These are phyloP conservation scores for Pilophorus perplexus DNA, from an alignment of 2,888 invertebrate genomes.

Conservation along the genomic window DNA sequence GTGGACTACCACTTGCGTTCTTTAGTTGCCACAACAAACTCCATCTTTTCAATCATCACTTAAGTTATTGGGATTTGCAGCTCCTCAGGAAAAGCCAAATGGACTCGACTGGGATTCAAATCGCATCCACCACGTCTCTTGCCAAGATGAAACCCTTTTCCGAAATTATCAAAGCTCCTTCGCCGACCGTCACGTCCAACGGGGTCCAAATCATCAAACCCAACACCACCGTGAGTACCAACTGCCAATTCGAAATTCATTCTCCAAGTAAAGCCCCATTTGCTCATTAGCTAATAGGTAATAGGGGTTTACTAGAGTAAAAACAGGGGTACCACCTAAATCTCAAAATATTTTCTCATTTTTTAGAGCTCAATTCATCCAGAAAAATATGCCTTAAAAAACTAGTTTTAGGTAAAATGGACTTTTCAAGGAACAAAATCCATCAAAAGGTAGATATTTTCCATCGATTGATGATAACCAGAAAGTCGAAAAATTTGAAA, in stretches of 20 bases:
- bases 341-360: too few relatives aligned
- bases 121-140: neutral
- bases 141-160: conserved; percentile 6
- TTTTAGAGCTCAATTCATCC: neutral
- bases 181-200: conserved; percentile 26
- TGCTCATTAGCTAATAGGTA: too few relatives aligned
- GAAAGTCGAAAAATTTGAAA: too few relatives aligned
- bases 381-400: neutral
- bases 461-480: too few relatives aligned
- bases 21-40: too few relatives aligned
- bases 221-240: conserved; percentile 13
- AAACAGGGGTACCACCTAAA: too few relatives aligned
- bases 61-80: neutral
- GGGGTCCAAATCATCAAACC: conserved; percentile 35
- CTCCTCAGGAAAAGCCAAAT: conserved; percentile 19
- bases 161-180: conserved; percentile 3
- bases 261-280: too few relatives aligned
- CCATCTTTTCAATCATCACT: neutral
- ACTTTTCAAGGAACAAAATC: too few relatives aligned
- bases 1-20: neutral
- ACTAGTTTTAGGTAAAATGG: neutral
- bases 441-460: too few relatives aligned
- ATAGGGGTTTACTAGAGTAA: too few relatives aligned
- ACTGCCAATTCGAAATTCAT: too few relatives aligned
- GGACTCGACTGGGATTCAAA: conserved; percentile 16